Percentiles rank a stretch among this genome's conserved stretches.
phyloP scores from a whole-genome alignment of 2,888 invertebrate species.

The Bhutanitis thaidina region DNA sequence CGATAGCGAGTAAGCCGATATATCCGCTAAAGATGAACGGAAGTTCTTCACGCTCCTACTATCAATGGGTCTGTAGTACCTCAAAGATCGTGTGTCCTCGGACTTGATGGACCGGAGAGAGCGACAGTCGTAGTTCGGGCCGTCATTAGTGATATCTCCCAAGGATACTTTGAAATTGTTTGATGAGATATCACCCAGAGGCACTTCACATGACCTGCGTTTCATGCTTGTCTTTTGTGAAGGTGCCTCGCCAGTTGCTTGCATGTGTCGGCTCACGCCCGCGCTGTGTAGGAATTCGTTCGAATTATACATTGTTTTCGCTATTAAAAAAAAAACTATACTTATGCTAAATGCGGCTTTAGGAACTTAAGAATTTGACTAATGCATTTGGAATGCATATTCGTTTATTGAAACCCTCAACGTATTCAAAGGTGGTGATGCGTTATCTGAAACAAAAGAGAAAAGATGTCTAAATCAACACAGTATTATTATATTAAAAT shows the following conservation, averaged over 20 bases:
- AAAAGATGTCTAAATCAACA: too few relatives aligned
- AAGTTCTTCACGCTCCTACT: slow-evolving; percentile 70
- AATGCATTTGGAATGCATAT: slow-evolving; percentile 68
- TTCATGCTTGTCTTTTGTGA: slow-evolving; percentile 74
- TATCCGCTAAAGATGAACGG: slow-evolving; percentile 62
- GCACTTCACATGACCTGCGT: slow-evolving; percentile 69
- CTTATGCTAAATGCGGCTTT: slow-evolving; percentile 46
- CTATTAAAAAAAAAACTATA: slow-evolving; percentile 23
- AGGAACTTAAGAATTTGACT: slow-evolving; percentile 72
- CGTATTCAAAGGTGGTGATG: slow-evolving; percentile 25
- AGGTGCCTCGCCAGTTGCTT: slow-evolving; percentile 69
- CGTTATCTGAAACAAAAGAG: slow-evolving; percentile 64
- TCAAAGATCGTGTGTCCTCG: slow-evolving; percentile 53
- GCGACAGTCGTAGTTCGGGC: slow-evolving; percentile 56
- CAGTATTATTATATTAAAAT: too few relatives aligned
- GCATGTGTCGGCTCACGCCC: slow-evolving; percentile 72
- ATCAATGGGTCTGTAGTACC: slow-evolving; percentile 65
- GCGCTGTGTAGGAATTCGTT: slow-evolving; percentile 71
- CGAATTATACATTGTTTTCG: slow-evolving; percentile 63
- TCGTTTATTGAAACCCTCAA: slow-evolving; percentile 42
- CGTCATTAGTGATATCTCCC: slow-evolving; percentile 60
- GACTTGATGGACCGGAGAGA: slow-evolving; percentile 62
- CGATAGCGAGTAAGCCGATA: slow-evolving; percentile 49
- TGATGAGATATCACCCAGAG: slow-evolving; percentile 67
- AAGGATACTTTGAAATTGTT: slow-evolving; percentile 73